Evolutionary conservation across 2,797 vertebrate genomes (phyloP), one percentile per base, ranked within the genome.

Genomic region (Tenualosa thibaudeaui): DNA sequence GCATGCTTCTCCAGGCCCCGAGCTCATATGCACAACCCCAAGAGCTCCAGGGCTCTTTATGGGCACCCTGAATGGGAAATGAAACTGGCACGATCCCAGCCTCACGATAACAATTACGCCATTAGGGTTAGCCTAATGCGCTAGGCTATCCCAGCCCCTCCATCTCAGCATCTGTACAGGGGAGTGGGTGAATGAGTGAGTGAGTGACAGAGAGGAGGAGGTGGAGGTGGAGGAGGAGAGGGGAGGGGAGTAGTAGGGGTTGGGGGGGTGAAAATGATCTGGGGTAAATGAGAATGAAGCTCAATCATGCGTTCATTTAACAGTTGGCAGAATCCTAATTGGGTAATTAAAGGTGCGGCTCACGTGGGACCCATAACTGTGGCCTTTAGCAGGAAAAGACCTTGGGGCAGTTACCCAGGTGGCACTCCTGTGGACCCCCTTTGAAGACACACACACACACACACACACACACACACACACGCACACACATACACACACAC

Each of bases 261-360:
- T 31, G 60, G 9, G 22, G 51, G 49, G 50, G 71, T 71, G 62
- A 54, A 53, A 50, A 56, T 54, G 81, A 82, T 53, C 26, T 53
- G 51, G 51, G 54, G 81, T 31, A 56, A 82, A 40, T 37, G 81
- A 13, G 81, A 82, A 53, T 13, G 71, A 78, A 78, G 71, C 71
- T 78, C 71, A 78, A 78, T 78, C 71, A 78, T 78, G 71, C 71
- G 71, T 78, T 78, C 71, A 78, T 78, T 78, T 78, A 78, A 78
- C 71, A 78, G 40, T 78, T 78, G 71, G 71, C 71, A 78, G 71
- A 78, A 78, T 78, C 37, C 37, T 78, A 78, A 78, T 78, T 78
- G 71, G 40, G 71, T 78, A 78, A 78, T 78, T 78, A 78, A 43
- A 78, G 71, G 71, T 22, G 37, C 37, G 40, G 71, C 40, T 78